These are phyloP conservation scores for Gryllus longicercus DNA, from an alignment of 2,888 invertebrate species.

Conservation along the genomic window DNA sequence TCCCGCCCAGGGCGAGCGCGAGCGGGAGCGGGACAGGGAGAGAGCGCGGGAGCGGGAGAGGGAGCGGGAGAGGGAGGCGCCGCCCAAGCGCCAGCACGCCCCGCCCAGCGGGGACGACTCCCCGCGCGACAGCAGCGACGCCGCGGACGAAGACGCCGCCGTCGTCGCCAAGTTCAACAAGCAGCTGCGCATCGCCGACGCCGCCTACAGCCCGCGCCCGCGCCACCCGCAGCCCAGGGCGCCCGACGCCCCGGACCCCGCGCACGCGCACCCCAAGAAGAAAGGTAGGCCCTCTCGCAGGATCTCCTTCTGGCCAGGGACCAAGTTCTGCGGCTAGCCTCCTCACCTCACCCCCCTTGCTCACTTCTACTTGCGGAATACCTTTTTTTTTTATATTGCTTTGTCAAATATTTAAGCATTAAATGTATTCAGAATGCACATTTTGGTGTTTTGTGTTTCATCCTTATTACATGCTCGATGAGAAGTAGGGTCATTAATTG, in stretches of 20 bases:
- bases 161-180: constrained; percentile 33
- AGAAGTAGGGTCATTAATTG: no score
- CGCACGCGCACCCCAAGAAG: constrained; percentile 44
- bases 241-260: constrained; percentile 28
- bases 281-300: constrained; percentile 71
- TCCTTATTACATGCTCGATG: no score
- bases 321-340: constrained; percentile 51
- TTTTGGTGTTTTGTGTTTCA: no score
- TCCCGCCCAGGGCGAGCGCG: constrained; percentile 31
- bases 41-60: constrained; percentile 51
- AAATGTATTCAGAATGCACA: no score
- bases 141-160: constrained; percentile 27
- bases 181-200: constrained; percentile 31
- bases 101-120: constrained; percentile 28
- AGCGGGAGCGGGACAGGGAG: not conserved
- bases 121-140: constrained; percentile 28
- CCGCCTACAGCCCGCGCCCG: constrained; percentile 24
- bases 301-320: constrained; percentile 71
- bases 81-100: constrained; percentile 41
- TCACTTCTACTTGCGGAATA: not conserved
- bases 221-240: constrained; percentile 30
- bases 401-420: constrained; percentile 21
- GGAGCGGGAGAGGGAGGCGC: constrained; percentile 36
- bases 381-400: constrained; percentile 31
- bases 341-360: not conserved